Conservation (phyloP, 2,797 vertebrate species). For the Halcyon leucocephala region DNA sequence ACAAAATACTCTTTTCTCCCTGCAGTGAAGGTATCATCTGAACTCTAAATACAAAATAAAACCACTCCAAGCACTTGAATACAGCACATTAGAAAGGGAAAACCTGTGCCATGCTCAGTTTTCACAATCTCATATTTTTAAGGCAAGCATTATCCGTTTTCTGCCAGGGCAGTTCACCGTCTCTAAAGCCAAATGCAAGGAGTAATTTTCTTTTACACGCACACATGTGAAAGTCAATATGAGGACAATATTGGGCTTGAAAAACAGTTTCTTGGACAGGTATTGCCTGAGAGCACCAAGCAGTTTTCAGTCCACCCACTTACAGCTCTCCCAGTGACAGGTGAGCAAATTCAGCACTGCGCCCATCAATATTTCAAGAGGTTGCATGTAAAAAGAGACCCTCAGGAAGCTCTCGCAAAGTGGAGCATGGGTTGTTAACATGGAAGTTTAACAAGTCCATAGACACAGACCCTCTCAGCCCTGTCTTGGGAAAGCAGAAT, state of each 20-base stretch:
- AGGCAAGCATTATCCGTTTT: background rate
- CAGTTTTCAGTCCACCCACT: background rate
- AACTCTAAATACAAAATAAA: background rate
- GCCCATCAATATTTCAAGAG: background rate
- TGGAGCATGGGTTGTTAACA: background rate
- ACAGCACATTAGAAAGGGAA: background rate
- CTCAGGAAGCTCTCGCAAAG: background rate
- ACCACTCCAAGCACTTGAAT: background rate
- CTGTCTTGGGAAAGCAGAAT: background rate
- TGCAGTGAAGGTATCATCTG: background rate
- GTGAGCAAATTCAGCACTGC: slow-evolving; percentile 10
- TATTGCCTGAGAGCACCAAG: background rate
- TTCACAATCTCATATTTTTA: background rate
- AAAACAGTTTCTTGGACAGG: slow-evolving; percentile 2
- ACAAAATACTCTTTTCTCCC: background rate
- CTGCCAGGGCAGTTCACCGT: background rate
- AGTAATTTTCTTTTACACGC: background rate
- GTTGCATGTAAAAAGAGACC: background rate
- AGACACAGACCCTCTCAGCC: rapidly evolving
- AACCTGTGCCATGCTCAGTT: background rate
- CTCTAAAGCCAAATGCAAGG: background rate
- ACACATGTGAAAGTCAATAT: background rate
- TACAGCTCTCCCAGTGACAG: slow-evolving; percentile 2
- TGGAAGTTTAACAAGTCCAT: background rate
- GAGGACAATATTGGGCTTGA: background rate